Conservation (phyloP, 2,888 invertebrate species). For the Salpingus planirostris region DNA sequence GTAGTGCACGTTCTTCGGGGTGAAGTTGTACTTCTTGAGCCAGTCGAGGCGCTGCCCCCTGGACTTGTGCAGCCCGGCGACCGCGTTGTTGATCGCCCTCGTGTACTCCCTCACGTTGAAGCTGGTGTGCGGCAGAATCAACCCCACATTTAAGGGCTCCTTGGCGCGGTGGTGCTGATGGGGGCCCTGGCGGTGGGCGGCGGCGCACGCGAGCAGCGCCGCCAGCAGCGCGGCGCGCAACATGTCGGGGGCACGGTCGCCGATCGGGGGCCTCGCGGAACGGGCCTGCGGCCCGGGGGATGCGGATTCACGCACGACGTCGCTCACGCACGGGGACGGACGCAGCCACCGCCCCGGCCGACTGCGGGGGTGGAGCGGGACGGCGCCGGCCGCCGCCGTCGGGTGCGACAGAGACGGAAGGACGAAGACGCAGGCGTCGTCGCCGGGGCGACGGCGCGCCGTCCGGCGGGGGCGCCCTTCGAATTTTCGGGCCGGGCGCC, state of each 20-base stretch:
- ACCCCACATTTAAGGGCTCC: slow-evolving; percentile 46
- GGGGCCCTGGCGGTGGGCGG: slow-evolving; percentile 25
- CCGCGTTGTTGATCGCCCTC: slow-evolving; percentile 54
- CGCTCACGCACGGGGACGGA: slow-evolving; percentile 32
- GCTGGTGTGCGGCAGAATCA: slow-evolving; percentile 53
- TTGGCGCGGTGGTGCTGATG: slow-evolving; percentile 16
- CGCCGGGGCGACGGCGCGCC: slow-evolving; percentile 34
- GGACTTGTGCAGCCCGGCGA: slow-evolving; percentile 49
- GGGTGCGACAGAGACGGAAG: slow-evolving; percentile 24
- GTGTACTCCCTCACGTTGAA: slow-evolving; percentile 60
- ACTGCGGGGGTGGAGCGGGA: slow-evolving; percentile 38
- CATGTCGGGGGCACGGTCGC: too few species aligned
- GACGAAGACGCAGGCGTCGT: slow-evolving; percentile 37
- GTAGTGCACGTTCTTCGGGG: slow-evolving; percentile 52
- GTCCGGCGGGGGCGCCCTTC: slow-evolving; percentile 18
- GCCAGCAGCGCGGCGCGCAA: slow-evolving; percentile 21
- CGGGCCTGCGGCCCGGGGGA: too few species aligned
- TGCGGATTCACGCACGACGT: slow-evolving; percentile 8
- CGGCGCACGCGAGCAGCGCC: slow-evolving; percentile 21
- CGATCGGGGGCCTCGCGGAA: too few species aligned
- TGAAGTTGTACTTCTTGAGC: slow-evolving; percentile 55
- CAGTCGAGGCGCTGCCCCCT: slow-evolving; percentile 52
- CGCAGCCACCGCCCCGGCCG: slow-evolving; percentile 47
- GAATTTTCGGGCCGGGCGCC: slow-evolving; percentile 3
- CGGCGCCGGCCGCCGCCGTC: slow-evolving; percentile 28